Base-by-base conservation (phyloP, 2,113 vertebrate genomes). In the Lanius collurio region DNA sequence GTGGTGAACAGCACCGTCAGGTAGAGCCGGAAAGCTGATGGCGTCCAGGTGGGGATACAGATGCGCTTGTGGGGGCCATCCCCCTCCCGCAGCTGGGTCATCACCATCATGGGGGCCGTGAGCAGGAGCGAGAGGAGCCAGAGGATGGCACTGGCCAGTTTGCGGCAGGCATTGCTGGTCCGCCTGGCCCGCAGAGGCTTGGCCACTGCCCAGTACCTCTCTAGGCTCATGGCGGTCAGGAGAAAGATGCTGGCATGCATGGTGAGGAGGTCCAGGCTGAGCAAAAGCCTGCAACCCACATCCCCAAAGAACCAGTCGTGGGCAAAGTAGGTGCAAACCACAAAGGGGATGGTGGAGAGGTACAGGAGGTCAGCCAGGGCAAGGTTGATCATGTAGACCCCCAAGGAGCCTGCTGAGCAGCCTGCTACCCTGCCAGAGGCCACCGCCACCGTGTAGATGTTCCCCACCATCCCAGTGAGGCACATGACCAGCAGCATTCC, bases 201-300 rank as follows among this genome's bases (percentile, higher is more conserved):
- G 4, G 98, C 97, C 42, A 99, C 98, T 0, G 98, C 99, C 15
- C 98, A 98, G 96, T 99, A 99, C 33, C 98, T 98, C 59, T 99
- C 98, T 78, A 98, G 87, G 87, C 98, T 99, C 98, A 99, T 99
- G 31, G 98, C 97, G 0, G 98, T 98, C 94, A 99, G 76, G 4
- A 98, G 96, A 87, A 99, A 99, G 91, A 99, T 98, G 73, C 98
- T 99, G 77, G 98, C 97, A 0, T 99, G 98, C 98, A 99, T 99
- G 74, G 99, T 99, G 85, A 99, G 98, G 50, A 99, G 98, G 84
- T 99, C 99, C 15, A 99, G 97, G 67, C 99, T 99, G 53, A 99
- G 96, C 46, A 99, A 95, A 88, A 99, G 62, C 63, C 98, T 98
- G 89, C 98, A 99, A 59, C 99, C 98, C 4, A 97, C 74, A 8